phyloP scores from a whole-genome alignment of 2,888 invertebrate genomes.

The Capitulum mitella region DNA sequence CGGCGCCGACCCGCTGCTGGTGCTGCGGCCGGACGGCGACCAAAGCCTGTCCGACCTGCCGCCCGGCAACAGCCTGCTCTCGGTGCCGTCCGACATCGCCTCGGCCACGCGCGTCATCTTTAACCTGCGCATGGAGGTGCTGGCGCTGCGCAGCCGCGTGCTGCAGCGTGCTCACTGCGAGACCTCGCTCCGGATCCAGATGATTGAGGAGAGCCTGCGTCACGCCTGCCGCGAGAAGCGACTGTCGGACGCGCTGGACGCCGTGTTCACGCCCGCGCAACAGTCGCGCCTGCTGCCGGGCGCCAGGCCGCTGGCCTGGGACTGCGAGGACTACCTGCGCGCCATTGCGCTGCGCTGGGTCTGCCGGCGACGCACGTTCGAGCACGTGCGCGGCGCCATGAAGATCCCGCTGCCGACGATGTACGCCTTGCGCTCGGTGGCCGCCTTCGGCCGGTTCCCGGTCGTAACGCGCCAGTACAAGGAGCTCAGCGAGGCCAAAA shows the following conservation, averaged over 20 bases:
- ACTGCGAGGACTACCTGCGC: not conserved
- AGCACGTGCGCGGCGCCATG: not conserved
- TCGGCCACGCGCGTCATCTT: not conserved
- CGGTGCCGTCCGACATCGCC: not conserved
- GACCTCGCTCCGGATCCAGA: not conserved
- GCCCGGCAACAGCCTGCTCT: not conserved
- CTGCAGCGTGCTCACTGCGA: not conserved
- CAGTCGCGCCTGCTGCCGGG: not conserved
- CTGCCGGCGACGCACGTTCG: conserved; percentile 2
- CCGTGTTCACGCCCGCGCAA: not conserved
- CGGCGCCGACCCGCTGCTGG: not conserved
- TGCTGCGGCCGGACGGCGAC: not conserved
- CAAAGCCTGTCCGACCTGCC: not conserved
- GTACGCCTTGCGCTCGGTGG: not conserved
- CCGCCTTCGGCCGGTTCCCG: not conserved
- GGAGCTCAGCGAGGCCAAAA: not conserved
- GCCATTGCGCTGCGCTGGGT: not conserved
- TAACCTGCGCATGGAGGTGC: not conserved
- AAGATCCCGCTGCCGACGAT: conserved; percentile 15
- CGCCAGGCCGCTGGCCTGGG: not conserved
- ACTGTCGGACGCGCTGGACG: not conserved
- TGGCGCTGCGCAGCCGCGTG: conserved; percentile 19
- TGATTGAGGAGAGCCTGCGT: not conserved
- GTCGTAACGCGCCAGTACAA: not conserved
- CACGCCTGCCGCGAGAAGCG: not conserved